phyloP scores from a whole-genome alignment of 2,888 invertebrate genomes.

The Serrognathus titanus region DNA sequence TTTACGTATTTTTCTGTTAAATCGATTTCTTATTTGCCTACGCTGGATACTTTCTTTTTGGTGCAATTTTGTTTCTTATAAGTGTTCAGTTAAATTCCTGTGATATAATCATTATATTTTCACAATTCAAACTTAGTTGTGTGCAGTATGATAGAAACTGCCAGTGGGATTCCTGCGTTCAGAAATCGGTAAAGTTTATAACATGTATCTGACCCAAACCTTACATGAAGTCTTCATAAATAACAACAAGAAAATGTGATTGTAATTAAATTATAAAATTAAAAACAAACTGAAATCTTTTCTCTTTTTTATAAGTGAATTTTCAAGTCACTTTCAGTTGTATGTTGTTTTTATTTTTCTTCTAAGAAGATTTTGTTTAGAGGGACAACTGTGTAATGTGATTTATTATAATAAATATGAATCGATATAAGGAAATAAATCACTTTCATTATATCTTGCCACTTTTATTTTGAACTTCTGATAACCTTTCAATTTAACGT shows the following conservation, averaged over 20 bases:
- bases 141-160: background rate
- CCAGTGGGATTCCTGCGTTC: background rate
- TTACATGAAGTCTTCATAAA: conserved; percentile 43
- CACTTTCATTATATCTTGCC: conserved; percentile 36
- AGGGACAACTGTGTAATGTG: conserved; percentile 45
- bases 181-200: conserved; percentile 20
- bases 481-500: no score
- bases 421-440: conserved; percentile 43
- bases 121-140: background rate
- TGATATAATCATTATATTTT: background rate
- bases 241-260: conserved; percentile 51
- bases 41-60: background rate
- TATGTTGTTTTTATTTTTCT: conserved; percentile 40
- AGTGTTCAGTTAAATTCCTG: conserved; percentile 1
- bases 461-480: conserved; percentile 1
- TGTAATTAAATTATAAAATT: conserved; percentile 48
- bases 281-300: conserved; percentile 46
- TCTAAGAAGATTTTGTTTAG: conserved; percentile 39
- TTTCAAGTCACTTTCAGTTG: conserved; percentile 42
- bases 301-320: conserved; percentile 49
- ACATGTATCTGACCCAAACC: conserved; percentile 45
- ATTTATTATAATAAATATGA: conserved; percentile 39
- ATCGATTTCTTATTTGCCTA: background rate
- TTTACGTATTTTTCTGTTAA: conserved; percentile 4
- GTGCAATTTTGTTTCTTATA: background rate